Percentiles rank a stretch among this genome's conserved stretches.
Conservation (phyloP, 2,797 vertebrate genomes). For the Manis crassicaudata region DNA sequence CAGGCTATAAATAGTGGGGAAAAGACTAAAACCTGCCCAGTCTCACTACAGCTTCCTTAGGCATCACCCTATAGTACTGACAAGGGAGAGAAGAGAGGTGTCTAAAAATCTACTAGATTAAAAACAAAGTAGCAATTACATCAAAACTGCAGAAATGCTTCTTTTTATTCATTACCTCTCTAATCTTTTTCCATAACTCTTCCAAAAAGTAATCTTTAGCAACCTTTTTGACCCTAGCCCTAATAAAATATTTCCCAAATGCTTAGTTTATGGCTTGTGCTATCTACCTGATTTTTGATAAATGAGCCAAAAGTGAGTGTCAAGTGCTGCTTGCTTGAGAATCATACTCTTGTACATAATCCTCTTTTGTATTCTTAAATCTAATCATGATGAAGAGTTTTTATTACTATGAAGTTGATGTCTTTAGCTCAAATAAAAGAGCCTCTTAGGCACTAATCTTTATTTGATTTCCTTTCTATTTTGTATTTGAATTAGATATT, state of each 20-base stretch:
- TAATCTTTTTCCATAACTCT: neutral
- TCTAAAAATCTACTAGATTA: neutral
- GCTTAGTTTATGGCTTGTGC: neutral
- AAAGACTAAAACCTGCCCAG: neutral
- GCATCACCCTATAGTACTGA: neutral
- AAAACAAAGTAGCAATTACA: neutral
- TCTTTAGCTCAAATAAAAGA: neutral
- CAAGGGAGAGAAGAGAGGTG: neutral
- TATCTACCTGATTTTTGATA: slow-evolving; percentile 44
- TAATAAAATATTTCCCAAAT: neutral
- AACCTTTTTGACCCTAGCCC: neutral
- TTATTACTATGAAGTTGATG: neutral
- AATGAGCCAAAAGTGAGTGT: slow-evolving; percentile 13
- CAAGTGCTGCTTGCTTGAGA: neutral
- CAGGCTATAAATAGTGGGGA: neutral
- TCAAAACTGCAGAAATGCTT: neutral
- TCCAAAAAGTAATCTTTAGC: neutral
- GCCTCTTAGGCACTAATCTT: neutral
- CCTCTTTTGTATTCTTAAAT: neutral
- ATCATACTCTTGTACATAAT: neutral
- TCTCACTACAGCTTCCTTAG: fast-evolving
- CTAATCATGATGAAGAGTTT: slow-evolving; percentile 11
- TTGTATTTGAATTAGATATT: neutral
- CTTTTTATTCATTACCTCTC: neutral
- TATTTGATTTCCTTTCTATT: neutral